Conservation (phyloP, 1,140 invertebrate genomes). For the Ceratina calcarata region DNA sequence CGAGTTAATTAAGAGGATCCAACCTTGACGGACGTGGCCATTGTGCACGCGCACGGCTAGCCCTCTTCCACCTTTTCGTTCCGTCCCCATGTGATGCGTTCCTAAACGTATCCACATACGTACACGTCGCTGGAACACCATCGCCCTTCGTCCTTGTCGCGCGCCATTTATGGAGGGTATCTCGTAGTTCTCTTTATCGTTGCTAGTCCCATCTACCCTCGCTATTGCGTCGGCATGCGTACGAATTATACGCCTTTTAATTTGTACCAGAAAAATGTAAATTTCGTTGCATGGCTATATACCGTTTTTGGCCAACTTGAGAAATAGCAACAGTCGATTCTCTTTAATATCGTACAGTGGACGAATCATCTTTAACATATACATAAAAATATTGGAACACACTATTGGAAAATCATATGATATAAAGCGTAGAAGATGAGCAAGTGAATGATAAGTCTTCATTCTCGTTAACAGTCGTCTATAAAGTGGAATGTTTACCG, state of each 20-base stretch:
- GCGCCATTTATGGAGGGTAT: conserved; percentile 56
- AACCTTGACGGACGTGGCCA: conserved; percentile 66
- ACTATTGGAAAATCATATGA: neutral
- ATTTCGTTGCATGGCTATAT: conserved; percentile 3
- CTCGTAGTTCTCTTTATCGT: conserved; percentile 40
- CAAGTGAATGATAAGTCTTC: conserved; percentile 27
- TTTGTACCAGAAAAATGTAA: conserved; percentile 10
- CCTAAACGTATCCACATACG: conserved; percentile 64
- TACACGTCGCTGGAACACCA: conserved; percentile 59
- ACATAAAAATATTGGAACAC: too few relatives aligned
- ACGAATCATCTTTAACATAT: too few relatives aligned
- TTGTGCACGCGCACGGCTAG: conserved; percentile 55
- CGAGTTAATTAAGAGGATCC: conserved; percentile 69
- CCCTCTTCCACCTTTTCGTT: conserved; percentile 1
- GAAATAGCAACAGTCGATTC: neutral
- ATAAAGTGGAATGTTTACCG: conserved; percentile 30
- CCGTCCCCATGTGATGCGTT: conserved; percentile 47
- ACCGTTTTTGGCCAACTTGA: neutral
- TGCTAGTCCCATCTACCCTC: neutral
- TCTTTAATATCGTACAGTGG: too few relatives aligned
- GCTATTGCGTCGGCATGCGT: neutral
- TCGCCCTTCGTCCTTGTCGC: conserved; percentile 60
- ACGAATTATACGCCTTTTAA: neutral
- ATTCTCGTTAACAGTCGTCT: conserved; percentile 24
- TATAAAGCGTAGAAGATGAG: conserved; percentile 7